These are phyloP conservation scores for Odontamblyopus rebecca DNA, from an alignment of 2,797 vertebrate genomes.

Conservation along the genomic window DNA sequence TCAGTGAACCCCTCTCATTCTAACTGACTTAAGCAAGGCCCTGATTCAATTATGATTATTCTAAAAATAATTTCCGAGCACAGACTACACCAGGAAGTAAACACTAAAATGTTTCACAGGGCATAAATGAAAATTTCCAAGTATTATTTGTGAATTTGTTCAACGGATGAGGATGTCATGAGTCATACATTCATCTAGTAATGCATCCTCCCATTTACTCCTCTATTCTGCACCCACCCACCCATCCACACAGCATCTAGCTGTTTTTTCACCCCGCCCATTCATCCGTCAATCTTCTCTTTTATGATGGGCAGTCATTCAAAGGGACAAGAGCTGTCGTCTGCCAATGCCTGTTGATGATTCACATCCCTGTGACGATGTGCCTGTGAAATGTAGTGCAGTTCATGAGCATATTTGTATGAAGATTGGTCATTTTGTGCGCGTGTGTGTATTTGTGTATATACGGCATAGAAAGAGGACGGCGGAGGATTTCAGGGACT, in stretches of 20 bases:
- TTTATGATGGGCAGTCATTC: constrained; percentile 41
- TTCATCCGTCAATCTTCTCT: constrained; percentile 46
- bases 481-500: constrained; percentile 29
- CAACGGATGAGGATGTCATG: constrained; percentile 46
- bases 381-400: not conserved
- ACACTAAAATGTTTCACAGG: constrained; percentile 19
- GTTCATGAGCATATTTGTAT: constrained; percentile 14
- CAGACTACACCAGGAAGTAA: constrained; percentile 27
- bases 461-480: not conserved
- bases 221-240: constrained; percentile 25
- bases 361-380: constrained; percentile 41
- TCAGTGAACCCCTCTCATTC: not conserved
- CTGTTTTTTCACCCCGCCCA: constrained; percentile 32
- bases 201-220: constrained; percentile 27
- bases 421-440: constrained; percentile 3
- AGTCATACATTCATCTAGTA: constrained; percentile 39
- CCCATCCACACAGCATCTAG: constrained; percentile 27
- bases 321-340: constrained; percentile 32
- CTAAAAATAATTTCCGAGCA: not conserved
- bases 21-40: not conserved
- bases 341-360: constrained; percentile 35
- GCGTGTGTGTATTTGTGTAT: constrained; percentile 12
- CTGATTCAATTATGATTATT: not conserved
- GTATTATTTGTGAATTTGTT: constrained; percentile 40
- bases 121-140: constrained; percentile 29